A percentile compares a stretch with the other conserved stretches of the same genome.
phyloP scores from a whole-genome alignment of 2,113 vertebrate genomes.

The Bubo blakistoni region DNA sequence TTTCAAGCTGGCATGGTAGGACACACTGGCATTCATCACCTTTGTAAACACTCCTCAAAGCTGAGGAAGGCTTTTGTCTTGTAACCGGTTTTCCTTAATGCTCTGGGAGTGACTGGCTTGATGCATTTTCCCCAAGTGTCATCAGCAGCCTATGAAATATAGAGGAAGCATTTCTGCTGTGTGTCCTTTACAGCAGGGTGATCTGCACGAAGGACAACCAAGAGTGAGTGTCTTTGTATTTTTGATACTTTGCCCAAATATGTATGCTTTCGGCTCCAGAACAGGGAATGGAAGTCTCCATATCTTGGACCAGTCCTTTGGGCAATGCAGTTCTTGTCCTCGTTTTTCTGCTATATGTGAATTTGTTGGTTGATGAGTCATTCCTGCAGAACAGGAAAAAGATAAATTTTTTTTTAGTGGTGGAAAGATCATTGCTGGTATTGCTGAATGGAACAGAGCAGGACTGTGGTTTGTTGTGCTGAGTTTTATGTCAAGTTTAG shows the following conservation, averaged over 20 bases:
- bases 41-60: constrained; percentile 34
- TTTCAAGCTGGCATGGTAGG: constrained; percentile 48
- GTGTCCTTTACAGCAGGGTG: neutral
- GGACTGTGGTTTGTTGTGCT: neutral
- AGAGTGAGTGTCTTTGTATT: neutral
- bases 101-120: neutral
- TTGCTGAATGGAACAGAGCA: neutral
- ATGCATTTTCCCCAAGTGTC: constrained; percentile 25
- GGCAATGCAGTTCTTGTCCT: neutral
- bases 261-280: neutral
- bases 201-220: neutral
- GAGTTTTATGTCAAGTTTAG: neutral
- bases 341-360: neutral
- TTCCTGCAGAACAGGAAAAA: neutral
- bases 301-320: neutral
- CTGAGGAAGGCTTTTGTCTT: constrained; percentile 14
- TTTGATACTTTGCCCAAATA: neutral
- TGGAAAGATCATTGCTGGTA: neutral
- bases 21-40: constrained; percentile 15
- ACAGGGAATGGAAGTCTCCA: neutral
- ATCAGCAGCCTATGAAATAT: constrained; percentile 6
- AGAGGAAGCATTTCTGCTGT: neutral
- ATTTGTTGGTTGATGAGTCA: neutral
- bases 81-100: neutral
- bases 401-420: neutral